Percentiles rank a stretch among this genome's conserved stretches.
phyloP scores from a whole-genome alignment of 2,888 invertebrate species.

The Diadegma fenestrale region DNA sequence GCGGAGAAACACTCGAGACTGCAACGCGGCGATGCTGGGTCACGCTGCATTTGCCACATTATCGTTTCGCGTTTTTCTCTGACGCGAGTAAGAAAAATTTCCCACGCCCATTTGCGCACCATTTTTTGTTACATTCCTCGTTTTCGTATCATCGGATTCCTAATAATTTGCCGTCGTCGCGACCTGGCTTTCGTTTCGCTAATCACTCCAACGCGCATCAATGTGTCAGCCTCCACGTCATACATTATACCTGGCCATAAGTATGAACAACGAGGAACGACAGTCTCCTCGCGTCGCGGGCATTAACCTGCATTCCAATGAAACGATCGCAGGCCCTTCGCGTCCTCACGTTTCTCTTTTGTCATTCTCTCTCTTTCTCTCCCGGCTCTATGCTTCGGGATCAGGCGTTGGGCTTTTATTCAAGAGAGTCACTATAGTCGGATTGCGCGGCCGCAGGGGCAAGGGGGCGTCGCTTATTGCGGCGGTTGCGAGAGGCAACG shows the following conservation, averaged over 20 bases:
- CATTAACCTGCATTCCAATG: conserved; percentile 75
- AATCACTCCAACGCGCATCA: neutral
- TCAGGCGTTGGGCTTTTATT: neutral
- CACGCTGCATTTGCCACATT: neutral
- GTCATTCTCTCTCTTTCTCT: neutral
- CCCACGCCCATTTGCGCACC: neutral
- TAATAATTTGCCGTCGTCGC: neutral
- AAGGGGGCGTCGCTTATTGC: neutral
- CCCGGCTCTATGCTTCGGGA: neutral
- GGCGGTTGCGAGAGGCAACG: neutral
- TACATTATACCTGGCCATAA: neutral
- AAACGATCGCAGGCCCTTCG: conserved; percentile 68
- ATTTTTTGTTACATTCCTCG: neutral
- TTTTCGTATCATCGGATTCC: neutral
- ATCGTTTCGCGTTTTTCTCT: neutral
- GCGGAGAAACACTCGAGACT: conserved; percentile 57
- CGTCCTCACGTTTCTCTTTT: conserved; percentile 32
- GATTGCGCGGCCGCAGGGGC: neutral
- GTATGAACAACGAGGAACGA: neutral
- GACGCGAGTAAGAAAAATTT: neutral
- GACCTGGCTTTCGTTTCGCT: neutral
- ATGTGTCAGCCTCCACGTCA: neutral
- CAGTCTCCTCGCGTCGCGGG: conserved; percentile 37
- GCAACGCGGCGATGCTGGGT: conserved; percentile 38
- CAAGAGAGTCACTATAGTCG: neutral